Percentiles rank a stretch among this genome's conserved stretches.
Conservation (phyloP, 2,797 vertebrate species). For the Hafferia zeledoni region DNA sequence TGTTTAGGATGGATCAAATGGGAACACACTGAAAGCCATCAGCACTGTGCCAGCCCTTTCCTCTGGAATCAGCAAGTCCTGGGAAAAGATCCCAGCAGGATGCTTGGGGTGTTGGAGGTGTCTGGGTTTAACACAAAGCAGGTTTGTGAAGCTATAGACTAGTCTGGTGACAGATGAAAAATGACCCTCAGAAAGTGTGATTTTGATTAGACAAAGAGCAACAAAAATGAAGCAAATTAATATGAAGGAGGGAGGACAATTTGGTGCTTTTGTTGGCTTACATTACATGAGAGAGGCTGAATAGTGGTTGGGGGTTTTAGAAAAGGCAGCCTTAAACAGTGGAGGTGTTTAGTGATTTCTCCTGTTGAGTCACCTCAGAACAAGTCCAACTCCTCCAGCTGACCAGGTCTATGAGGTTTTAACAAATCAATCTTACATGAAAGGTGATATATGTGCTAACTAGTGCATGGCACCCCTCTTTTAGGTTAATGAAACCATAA, state of each 20-base stretch:
- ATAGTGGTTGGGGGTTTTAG: neutral
- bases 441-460: neutral
- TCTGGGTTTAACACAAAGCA: neutral
- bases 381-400: neutral
- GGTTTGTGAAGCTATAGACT: neutral
- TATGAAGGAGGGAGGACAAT: rapidly evolving
- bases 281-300: neutral
- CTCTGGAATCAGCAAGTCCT: neutral
- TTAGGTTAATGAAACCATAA: neutral
- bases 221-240: neutral
- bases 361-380: neutral
- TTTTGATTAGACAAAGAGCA: neutral
- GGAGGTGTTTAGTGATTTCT: neutral
- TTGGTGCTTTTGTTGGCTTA: neutral
- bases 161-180: neutral
- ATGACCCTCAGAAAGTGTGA: neutral
- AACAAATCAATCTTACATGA: neutral
- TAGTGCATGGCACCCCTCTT: neutral
- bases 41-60: neutral
- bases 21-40: rapidly evolving
- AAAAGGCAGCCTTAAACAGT: neutral
- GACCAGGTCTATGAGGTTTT: neutral
- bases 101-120: neutral
- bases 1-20: neutral
- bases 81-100: neutral